These are phyloP conservation scores for Pararge aegeria DNA, from an alignment of 1,140 invertebrate genomes.

Conservation along the genomic window DNA sequence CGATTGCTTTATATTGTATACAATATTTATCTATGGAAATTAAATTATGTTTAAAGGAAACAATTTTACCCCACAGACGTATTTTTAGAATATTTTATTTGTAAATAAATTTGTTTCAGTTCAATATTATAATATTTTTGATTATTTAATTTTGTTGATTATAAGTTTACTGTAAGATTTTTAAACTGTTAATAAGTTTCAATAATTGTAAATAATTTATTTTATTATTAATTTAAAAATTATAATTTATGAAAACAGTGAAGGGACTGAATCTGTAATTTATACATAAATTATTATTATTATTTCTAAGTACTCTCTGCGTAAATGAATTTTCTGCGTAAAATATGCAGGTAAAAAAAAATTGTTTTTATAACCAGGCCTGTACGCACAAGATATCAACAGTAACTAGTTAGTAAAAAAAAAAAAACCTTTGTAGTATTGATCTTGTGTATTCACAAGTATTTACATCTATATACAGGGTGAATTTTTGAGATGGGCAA, in stretches of 20 bases:
- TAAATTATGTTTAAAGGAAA: background rate
- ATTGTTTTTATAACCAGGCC: background rate
- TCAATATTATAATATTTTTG: constrained; percentile 31
- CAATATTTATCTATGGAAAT: background rate
- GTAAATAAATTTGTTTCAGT: constrained; percentile 34
- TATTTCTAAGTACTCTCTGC: background rate
- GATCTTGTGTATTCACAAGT: background rate
- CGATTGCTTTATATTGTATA: constrained; percentile 1
- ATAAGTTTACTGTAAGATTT: constrained; percentile 17
- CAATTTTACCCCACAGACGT: constrained; percentile 5
- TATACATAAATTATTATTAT: constrained; percentile 29
- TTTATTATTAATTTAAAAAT: constrained; percentile 34
- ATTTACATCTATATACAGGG: too few species aligned
- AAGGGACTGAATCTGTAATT: constrained; percentile 57
- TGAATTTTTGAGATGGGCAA: too few species aligned
- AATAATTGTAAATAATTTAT: constrained; percentile 43
- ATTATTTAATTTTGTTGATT: constrained; percentile 38
- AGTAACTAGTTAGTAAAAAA: background rate
- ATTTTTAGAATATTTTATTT: constrained; percentile 37
- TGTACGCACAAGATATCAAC: constrained; percentile 12
- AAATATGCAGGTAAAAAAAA: constrained; percentile 8
- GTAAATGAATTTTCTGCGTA: background rate
- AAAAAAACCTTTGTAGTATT: background rate
- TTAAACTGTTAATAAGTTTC: background rate
- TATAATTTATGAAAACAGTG: constrained; percentile 35